These are phyloP conservation scores for Rutilus rutilus DNA, from an alignment of 2,113 vertebrate genomes.

Conservation along the genomic window DNA sequence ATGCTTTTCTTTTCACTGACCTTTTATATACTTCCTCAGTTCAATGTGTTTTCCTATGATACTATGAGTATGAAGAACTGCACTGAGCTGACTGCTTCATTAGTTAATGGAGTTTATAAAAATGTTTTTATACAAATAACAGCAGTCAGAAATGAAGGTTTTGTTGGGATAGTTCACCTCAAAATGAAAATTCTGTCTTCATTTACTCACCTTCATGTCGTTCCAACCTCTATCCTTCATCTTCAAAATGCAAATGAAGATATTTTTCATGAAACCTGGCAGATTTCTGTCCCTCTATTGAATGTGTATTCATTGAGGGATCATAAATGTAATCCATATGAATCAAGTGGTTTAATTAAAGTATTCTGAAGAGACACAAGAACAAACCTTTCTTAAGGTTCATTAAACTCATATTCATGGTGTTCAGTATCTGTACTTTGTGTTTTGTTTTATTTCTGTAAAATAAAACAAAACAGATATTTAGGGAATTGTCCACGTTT, in stretches of 20 bases:
- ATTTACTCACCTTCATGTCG: too few relatives aligned
- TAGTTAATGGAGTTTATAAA: background rate
- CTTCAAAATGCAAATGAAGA: too few relatives aligned
- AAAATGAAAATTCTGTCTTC: too few relatives aligned
- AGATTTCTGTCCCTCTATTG: too few relatives aligned
- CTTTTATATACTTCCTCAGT: background rate
- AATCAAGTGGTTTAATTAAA: background rate
- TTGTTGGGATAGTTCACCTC: background rate
- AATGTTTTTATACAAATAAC: background rate
- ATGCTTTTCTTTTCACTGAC: background rate
- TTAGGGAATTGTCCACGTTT: too few relatives aligned
- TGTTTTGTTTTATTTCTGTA: background rate
- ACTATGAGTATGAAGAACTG: background rate
- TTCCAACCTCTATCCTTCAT: too few relatives aligned
- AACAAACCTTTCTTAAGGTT: too few relatives aligned
- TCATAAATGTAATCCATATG: background rate
- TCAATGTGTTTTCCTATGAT: background rate
- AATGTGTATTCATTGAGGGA: background rate
- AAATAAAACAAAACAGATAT: too few relatives aligned
- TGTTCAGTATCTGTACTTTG: background rate
- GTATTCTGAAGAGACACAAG: too few relatives aligned
- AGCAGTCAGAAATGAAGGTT: background rate
- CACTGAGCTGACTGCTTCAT: background rate
- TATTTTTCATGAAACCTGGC: too few relatives aligned
- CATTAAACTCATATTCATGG: background rate